Conservation (phyloP, 2,888 invertebrate genomes). For the Drosophila paranaensis region DNA sequence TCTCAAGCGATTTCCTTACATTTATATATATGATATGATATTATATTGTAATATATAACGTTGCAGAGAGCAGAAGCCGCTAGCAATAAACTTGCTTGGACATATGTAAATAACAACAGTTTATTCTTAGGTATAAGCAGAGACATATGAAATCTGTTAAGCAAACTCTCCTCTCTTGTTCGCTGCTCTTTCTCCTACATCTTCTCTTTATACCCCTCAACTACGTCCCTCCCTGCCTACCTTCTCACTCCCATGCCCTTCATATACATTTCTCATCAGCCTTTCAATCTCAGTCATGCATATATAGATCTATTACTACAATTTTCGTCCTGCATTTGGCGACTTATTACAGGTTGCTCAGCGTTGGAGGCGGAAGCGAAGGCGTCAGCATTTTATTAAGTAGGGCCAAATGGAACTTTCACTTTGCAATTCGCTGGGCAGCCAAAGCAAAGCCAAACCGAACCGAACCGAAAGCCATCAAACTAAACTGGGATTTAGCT, state of each 20-base stretch:
- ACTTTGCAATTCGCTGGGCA: constrained; percentile 51
- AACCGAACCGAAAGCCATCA: constrained; percentile 50
- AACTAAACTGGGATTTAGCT: constrained; percentile 73
- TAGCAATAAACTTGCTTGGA: too few species aligned
- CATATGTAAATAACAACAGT: too few species aligned
- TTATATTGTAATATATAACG: too few species aligned
- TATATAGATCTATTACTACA: not conserved
- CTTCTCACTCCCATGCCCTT: not conserved
- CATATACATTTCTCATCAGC: constrained; percentile 14
- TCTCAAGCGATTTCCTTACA: too few species aligned
- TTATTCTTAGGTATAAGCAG: too few species aligned
- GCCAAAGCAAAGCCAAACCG: constrained; percentile 28
- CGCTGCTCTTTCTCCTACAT: too few species aligned
- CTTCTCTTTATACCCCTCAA: not conserved
- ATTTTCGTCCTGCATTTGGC: constrained; percentile 4
- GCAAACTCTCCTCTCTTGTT: too few species aligned
- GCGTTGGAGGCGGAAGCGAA: constrained; percentile 7
- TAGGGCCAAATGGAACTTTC: constrained; percentile 44
- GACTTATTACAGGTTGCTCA: constrained; percentile 16
- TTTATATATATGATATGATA: too few species aligned
- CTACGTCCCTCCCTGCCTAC: not conserved
- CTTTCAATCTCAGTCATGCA: constrained; percentile 13
- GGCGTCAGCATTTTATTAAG: constrained; percentile 60
- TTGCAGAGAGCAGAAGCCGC: too few species aligned
- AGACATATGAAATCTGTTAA: too few species aligned